Conservation (phyloP, 1,140 invertebrate genomes). For the Rhynchophorus ferrugineus region DNA sequence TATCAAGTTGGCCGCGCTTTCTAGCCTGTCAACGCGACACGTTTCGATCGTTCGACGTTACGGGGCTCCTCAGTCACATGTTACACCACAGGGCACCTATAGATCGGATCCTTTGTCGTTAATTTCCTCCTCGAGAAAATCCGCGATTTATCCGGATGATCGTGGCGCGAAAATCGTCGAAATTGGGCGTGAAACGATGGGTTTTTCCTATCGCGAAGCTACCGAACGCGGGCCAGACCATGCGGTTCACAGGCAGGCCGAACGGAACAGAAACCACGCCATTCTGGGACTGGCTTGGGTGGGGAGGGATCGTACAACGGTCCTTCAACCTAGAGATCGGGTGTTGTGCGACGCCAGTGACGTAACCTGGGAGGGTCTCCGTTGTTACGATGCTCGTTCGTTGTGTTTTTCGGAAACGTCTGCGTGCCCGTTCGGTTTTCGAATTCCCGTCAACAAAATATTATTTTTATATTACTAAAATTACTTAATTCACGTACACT, state of each 20-base stretch:
- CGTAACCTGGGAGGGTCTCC: constrained; percentile 2
- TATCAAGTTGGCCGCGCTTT: background rate
- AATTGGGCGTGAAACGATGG: constrained; percentile 32
- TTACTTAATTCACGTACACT: no score
- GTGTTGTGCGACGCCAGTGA: constrained; percentile 12
- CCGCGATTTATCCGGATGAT: background rate
- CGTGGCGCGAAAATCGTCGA: constrained; percentile 24
- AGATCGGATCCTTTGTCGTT: no score
- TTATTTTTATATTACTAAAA: no score
- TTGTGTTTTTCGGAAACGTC: background rate
- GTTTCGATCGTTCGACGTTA: constrained; percentile 2
- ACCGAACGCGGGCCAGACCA: constrained; percentile 33
- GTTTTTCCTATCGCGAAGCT: constrained; percentile 23
- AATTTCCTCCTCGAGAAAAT: no score
- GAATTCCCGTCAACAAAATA: no score
- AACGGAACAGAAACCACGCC: constrained; percentile 38
- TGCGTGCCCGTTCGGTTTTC: no score
- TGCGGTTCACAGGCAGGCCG: constrained; percentile 35
- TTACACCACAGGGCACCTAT: no score
- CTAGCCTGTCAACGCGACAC: background rate
- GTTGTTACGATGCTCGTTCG: background rate
- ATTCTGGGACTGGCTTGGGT: constrained; percentile 37
- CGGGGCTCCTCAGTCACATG: no score
- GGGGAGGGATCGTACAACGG: constrained; percentile 26
- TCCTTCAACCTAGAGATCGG: constrained; percentile 18